Conservation (phyloP, 1,140 invertebrate genomes). For the Scaptodrosophila lebanonensis region DNA sequence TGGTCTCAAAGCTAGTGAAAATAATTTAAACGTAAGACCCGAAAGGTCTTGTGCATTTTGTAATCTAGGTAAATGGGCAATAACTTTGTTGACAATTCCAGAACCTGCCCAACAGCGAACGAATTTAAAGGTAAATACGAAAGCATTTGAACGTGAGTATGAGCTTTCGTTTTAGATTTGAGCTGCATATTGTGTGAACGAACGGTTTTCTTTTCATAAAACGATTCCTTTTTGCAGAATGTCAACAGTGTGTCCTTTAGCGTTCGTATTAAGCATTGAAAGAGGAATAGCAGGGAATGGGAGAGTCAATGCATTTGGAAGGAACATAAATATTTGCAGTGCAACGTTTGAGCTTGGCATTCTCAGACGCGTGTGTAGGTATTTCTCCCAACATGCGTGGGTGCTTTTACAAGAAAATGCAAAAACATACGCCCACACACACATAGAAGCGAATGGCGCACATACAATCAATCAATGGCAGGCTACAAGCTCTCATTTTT, state of each 20-base stretch:
- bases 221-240: conserved; percentile 6
- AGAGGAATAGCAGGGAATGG: background rate
- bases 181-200: too few species aligned
- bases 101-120: too few species aligned
- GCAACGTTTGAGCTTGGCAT: conserved; percentile 54
- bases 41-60: too few species aligned
- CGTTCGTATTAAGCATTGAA: too few species aligned
- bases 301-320: conserved; percentile 28
- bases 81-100: too few species aligned
- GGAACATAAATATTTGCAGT: conserved; percentile 47
- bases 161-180: too few species aligned
- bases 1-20: too few species aligned
- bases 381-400: conserved; percentile 14
- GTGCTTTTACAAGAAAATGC: conserved; percentile 10
- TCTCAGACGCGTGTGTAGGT: background rate
- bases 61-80: too few species aligned
- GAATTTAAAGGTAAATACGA: too few species aligned
- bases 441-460: conserved; percentile 10
- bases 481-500: conserved; percentile 36
- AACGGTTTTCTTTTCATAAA: too few species aligned
- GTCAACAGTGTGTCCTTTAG: background rate
- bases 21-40: too few species aligned
- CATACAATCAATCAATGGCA: conserved; percentile 65
- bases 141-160: too few species aligned
- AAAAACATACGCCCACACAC: background rate